Conservation (phyloP, 2,113 vertebrate species). For the Otis tarda region DNA sequence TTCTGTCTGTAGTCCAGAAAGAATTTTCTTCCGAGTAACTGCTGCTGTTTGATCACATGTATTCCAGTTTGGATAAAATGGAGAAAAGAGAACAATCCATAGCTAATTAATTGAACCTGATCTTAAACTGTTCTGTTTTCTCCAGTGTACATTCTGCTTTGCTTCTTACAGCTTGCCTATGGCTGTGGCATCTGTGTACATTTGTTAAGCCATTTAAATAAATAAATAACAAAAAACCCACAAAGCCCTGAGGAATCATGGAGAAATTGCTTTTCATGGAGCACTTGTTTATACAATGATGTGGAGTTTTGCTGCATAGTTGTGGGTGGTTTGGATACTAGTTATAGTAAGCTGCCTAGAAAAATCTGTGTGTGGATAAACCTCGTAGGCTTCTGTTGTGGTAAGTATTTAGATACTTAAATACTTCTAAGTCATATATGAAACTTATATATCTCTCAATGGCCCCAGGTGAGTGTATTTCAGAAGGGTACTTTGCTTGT, state of each 20-base stretch:
- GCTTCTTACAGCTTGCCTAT: not conserved
- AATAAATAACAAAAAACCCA: constrained; percentile 18
- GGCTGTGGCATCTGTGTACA: not conserved
- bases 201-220: constrained; percentile 47
- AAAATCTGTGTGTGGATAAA: constrained; percentile 11
- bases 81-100: not conserved
- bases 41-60: not conserved
- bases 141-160: not conserved
- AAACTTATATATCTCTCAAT: not conserved
- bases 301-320: constrained; percentile 14
- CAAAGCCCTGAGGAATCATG: constrained; percentile 23
- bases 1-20: not conserved
- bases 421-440: not conserved
- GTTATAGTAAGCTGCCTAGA: not conserved
- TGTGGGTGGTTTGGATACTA: constrained; percentile 26
- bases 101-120: not conserved
- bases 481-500: not conserved
- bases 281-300: constrained; percentile 25
- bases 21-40: not conserved
- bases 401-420: not conserved
- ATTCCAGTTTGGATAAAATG: not conserved
- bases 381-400: not conserved
- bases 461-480: not conserved
- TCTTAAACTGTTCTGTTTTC: not conserved
- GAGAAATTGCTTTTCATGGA: constrained; percentile 16